Evolutionary conservation across 2,888 invertebrate species (phyloP).

Genomic region (Chromoteleia sp.): DNA sequence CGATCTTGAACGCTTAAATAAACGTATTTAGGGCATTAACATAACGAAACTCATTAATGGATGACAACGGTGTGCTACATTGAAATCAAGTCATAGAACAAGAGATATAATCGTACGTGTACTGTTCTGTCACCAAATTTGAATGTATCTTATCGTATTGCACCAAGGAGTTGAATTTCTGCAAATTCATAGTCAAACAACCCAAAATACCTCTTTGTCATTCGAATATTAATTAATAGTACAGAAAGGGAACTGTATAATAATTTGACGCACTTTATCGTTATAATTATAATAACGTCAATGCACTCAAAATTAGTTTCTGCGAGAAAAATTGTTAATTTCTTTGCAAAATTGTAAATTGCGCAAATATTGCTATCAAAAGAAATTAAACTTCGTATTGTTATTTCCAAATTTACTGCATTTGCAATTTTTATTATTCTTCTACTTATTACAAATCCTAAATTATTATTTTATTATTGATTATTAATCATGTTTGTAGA

Average conservation of each 20-base stretch:
- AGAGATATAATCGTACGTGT: slow-evolving; percentile 22
- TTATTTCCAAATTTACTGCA: too few species aligned
- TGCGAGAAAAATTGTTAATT: too few species aligned
- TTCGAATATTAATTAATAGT: slow-evolving; percentile 15
- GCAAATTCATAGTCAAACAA: slow-evolving; percentile 16
- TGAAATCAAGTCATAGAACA: slow-evolving; percentile 25
- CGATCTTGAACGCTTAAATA: slow-evolving; percentile 13
- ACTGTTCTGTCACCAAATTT: slow-evolving; percentile 27
- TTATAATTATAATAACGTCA: too few species aligned
- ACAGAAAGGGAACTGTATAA: slow-evolving; percentile 13
- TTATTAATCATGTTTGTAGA: too few species aligned
- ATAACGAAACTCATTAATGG: slow-evolving; percentile 38
- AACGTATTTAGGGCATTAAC: slow-evolving; percentile 11
- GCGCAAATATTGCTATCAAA: too few species aligned
- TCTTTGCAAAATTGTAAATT: too few species aligned
- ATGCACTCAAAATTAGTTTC: too few species aligned
- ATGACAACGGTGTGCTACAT: not conserved
- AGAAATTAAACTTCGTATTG: too few species aligned
- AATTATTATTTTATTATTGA: too few species aligned
- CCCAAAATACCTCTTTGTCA: slow-evolving; percentile 11
- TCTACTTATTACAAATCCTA: too few species aligned
- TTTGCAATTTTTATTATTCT: too few species aligned
- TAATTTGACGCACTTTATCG: too few species aligned
- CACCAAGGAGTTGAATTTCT: slow-evolving; percentile 26
- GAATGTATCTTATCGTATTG: slow-evolving; percentile 16